Evolutionary conservation across 2,797 vertebrate genomes (phyloP).

Genomic region (Lutjanus argentimaculatus): DNA sequence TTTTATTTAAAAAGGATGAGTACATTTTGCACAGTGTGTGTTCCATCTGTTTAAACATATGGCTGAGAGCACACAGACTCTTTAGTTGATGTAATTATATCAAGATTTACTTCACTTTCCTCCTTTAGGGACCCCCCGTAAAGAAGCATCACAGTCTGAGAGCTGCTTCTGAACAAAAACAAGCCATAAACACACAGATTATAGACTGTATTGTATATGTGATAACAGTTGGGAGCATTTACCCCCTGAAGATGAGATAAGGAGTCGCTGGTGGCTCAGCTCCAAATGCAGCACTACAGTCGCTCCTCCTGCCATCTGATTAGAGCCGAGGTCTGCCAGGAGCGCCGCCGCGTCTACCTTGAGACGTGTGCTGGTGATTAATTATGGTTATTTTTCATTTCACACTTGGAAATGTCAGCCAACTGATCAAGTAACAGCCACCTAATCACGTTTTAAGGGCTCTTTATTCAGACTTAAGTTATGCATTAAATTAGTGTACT

Average conservation of each 20-base stretch:
- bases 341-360: constrained; percentile 28
- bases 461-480: constrained; percentile 52
- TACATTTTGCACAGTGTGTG: not conserved
- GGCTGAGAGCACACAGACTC: not conserved
- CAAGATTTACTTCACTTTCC: not conserved
- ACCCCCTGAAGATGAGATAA: constrained; percentile 13
- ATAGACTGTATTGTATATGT: not conserved
- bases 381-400: constrained; percentile 69
- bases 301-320: constrained; percentile 45
- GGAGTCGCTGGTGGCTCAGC: not conserved
- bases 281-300: constrained; percentile 13
- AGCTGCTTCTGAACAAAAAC: constrained; percentile 1
- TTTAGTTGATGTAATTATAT: not conserved
- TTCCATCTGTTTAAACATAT: not conserved
- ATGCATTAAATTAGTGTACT: constrained; percentile 56
- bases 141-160: not conserved
- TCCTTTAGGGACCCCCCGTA: not conserved
- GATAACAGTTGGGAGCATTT: constrained; percentile 14
- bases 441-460: constrained; percentile 38
- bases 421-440: constrained; percentile 41
- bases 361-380: constrained; percentile 62
- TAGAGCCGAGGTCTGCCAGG: constrained; percentile 38
- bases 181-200: not conserved
- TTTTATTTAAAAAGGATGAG: not conserved
- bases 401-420: constrained; percentile 58